Conservation (phyloP, 2,888 invertebrate species). For the Ectemnius continuus region DNA sequence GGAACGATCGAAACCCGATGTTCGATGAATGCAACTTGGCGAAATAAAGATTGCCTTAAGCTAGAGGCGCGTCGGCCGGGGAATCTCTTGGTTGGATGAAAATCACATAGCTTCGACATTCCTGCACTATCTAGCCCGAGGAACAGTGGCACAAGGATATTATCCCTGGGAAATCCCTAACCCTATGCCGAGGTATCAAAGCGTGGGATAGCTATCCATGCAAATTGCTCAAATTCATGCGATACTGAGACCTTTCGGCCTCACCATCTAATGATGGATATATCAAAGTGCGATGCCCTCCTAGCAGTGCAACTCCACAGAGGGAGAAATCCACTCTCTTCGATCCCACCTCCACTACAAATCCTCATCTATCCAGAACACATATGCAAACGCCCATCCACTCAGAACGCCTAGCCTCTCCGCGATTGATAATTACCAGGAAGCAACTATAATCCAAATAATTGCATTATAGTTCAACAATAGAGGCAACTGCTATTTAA, state of each 20-base stretch:
- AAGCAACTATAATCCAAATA: conserved; percentile 44
- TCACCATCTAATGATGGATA: conserved; percentile 43
- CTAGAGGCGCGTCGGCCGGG: too few relatives aligned
- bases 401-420: conserved; percentile 14
- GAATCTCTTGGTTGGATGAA: too few relatives aligned
- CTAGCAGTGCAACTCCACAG: too few relatives aligned
- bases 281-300: background rate
- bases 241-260: conserved; percentile 40
- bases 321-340: background rate
- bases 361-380: conserved; percentile 36
- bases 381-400: conserved; percentile 12
- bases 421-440: conserved; percentile 29
- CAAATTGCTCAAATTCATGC: conserved; percentile 51
- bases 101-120: too few relatives aligned
- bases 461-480: conserved; percentile 25
- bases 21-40: too few relatives aligned
- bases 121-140: too few relatives aligned
- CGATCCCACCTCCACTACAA: conserved; percentile 39
- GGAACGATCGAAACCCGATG: too few relatives aligned
- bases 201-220: conserved; percentile 28
- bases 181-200: conserved; percentile 16
- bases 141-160: background rate
- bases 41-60: too few relatives aligned
- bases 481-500: conserved; percentile 6
- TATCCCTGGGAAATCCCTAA: background rate